Base-by-base conservation (phyloP, 2,113 vertebrate genomes). In the Nibea coibor region DNA sequence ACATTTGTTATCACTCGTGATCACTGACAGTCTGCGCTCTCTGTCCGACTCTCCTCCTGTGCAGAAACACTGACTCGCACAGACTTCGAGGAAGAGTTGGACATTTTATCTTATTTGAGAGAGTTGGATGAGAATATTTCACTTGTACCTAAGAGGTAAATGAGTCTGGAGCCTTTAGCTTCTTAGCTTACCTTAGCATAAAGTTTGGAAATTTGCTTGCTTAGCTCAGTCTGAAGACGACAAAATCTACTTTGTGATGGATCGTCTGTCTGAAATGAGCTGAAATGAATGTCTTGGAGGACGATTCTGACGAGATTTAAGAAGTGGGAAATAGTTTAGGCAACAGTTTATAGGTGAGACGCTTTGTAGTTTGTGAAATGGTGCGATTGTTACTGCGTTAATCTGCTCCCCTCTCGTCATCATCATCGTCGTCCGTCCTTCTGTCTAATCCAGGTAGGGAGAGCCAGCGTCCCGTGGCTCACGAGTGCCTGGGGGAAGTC, bases 401-500 rank as follows among this genome's bases (percentile, higher is more conserved):
- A 35, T 35, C 35, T 8, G 35, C 35, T 80, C 22, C 48, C n/a
- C 12, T 53, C 51, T 67, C 20, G 20, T 50, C 0, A 4, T 45
- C 14, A 0, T 17, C 5, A 39, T 39, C 35, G 22, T 53, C 42
- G 15, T 11, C 31, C 24, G 0, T 8, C 26, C 0, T 87, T 85
- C 47, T 66, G 51, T 31, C 53, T 42, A 57, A 0, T 61, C 10
- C 94, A 99, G 98, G 96, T 10, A 94, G 95, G 39, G 97, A 99
- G 84, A 93, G 93, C 15, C 96, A 95, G 35, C 91, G 96, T n/a
- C 96, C 96, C 0, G 50, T 96, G 85, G 97, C 97, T 28, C 97
- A 98, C 0, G 98, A 99, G 91, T 96, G 94, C 80, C 86, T 99
- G 83, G 97, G 97, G 0, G 98, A 99, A 81, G 96, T 97, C 17